Conservation (phyloP, 2,888 invertebrate species). For the Drosophila melanosoma region DNA sequence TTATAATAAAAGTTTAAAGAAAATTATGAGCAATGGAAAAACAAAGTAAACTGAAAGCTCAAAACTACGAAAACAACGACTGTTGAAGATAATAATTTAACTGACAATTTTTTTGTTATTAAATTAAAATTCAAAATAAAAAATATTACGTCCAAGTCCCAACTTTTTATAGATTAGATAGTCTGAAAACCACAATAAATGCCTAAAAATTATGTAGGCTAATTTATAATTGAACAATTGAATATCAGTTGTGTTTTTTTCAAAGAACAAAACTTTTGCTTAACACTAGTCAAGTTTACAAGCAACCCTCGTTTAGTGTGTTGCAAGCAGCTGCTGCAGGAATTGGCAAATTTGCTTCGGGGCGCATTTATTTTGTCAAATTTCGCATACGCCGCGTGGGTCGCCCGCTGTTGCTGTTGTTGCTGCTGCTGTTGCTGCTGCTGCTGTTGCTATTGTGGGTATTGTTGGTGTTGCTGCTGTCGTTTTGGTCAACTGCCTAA, state of each 20-base stretch:
- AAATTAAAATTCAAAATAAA: too few species aligned
- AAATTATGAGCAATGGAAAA: neutral
- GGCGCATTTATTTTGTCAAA: constrained; percentile 67
- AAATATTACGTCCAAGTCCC: neutral
- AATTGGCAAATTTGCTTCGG: constrained; percentile 61
- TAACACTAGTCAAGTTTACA: neutral
- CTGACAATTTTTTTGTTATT: too few species aligned
- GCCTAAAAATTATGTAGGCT: neutral
- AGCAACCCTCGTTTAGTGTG: constrained; percentile 22
- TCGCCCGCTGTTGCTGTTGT: constrained; percentile 9
- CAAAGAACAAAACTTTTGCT: too few species aligned
- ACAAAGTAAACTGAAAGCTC: neutral
- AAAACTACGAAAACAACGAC: neutral
- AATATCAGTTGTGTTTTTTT: too few species aligned
- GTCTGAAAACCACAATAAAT: neutral
- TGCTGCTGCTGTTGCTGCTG: constrained; percentile 1
- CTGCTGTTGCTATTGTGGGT: constrained; percentile 7
- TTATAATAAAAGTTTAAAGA: neutral
- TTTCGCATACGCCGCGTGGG: constrained; percentile 74
- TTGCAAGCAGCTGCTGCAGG: constrained; percentile 26
- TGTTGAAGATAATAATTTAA: neutral
- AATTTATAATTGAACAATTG: too few species aligned
- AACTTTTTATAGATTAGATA: neutral
- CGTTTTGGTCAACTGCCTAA: constrained; percentile 59
- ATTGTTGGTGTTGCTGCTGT: constrained; percentile 13